Percentiles rank a stretch among this genome's conserved stretches.
Conservation (phyloP, 2,113 vertebrate genomes). For the Hyaena hyaena region DNA sequence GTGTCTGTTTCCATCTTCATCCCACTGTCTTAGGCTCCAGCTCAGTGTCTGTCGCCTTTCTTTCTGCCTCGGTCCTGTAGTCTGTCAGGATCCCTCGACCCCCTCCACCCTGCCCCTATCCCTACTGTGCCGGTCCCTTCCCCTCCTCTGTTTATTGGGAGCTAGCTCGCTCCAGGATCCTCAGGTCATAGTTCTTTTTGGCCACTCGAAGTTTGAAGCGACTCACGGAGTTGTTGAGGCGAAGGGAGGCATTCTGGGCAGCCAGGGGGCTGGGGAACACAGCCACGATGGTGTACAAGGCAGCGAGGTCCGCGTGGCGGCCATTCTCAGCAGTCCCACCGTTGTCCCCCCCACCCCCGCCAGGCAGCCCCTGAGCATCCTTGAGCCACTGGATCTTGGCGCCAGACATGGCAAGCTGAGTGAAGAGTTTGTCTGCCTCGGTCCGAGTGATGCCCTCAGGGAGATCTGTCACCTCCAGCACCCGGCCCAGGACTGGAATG, state of each 20-base stretch:
- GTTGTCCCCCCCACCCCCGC: slow-evolving; percentile 83
- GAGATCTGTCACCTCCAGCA: slow-evolving; percentile 97
- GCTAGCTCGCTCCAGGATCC: slow-evolving; percentile 95
- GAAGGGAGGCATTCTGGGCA: slow-evolving; percentile 97
- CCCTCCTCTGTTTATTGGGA: slow-evolving; percentile 70
- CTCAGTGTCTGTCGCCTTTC: not conserved
- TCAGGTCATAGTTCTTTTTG: slow-evolving; percentile 98
- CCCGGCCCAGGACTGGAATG: slow-evolving; percentile 93
- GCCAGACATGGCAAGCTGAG: slow-evolving; percentile 96
- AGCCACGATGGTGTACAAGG: slow-evolving; percentile 98
- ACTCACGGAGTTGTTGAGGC: slow-evolving; percentile 97
- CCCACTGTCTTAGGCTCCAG: not conserved
- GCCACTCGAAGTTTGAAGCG: slow-evolving; percentile 98
- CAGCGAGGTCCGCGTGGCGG: slow-evolving; percentile 92
- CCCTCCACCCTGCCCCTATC: not conserved
- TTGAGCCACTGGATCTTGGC: slow-evolving; percentile 99
- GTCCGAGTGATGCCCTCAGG: slow-evolving; percentile 97
- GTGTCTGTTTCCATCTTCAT: not conserved
- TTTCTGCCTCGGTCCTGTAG: not conserved
- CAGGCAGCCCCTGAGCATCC: slow-evolving; percentile 90
- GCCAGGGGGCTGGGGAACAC: slow-evolving; percentile 98
- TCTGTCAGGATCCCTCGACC: not conserved
- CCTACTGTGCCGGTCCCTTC: not conserved
- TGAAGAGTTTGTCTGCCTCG: slow-evolving; percentile 97
- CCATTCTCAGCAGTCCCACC: slow-evolving; percentile 88